A percentile compares a stretch with the other conserved stretches of the same genome.
phyloP scores from a whole-genome alignment of 1,140 invertebrate species.

The Trichonephila clavipes region DNA sequence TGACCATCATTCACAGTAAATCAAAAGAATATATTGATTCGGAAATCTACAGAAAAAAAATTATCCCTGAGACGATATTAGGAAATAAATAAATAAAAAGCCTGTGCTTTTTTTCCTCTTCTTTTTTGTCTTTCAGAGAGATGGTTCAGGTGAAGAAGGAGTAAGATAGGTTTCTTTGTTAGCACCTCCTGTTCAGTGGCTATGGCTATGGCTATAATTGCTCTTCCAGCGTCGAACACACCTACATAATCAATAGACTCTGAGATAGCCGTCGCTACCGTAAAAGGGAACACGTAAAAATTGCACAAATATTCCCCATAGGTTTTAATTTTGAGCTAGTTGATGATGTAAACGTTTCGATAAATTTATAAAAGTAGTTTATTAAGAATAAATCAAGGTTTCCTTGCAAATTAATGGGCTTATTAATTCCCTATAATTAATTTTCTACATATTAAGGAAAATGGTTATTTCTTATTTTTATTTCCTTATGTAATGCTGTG shows the following conservation, averaged over 20 bases:
- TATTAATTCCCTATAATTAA: too few species aligned
- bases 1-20: too few species aligned
- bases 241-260: conserved; percentile 70
- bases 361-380: too few species aligned
- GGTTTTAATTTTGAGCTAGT: too few species aligned
- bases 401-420: too few species aligned
- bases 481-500: too few species aligned
- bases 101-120: background rate
- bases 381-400: too few species aligned
- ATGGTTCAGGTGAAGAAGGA: background rate
- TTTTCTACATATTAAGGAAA: too few species aligned
- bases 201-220: conserved; percentile 59
- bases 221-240: conserved; percentile 63
- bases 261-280: conserved; percentile 29
- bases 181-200: conserved; percentile 68
- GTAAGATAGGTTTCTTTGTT: conserved; percentile 60
- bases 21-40: too few species aligned
- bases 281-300: conserved; percentile 13
- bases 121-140: background rate
- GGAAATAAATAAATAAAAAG: background rate
- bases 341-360: too few species aligned
- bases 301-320: background rate
- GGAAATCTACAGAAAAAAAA: background rate
- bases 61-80: background rate
- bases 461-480: too few species aligned